Base-by-base conservation (phyloP, 2,797 vertebrate species). In the Oreochromis grahami region DNA sequence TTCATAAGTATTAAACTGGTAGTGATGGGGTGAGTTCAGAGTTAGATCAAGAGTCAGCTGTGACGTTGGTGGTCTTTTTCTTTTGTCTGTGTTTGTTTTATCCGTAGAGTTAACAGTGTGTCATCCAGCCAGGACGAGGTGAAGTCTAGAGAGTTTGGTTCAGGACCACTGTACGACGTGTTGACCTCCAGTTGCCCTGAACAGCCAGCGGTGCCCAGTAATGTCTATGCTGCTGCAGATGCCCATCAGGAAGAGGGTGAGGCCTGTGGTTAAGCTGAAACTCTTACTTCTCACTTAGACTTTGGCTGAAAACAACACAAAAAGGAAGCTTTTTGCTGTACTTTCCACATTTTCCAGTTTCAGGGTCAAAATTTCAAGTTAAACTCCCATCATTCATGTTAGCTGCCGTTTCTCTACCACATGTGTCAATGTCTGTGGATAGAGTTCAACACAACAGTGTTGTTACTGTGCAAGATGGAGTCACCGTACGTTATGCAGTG, bases 161-260 rank as follows among this genome's bases (percentile, higher is more conserved):
- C 95, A 93, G 96, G 96, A 96, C 96, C 95, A 55, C 95, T 97
- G 89, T 98, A 97, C 94, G 97, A 97, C 96, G 95, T 97, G 89
- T 97, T 97, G 91, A 93, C 96, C 94, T 96, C 97, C 90, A 97
- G 96, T 96, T 96, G 95, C 96, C 93, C 97, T 94, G 97, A 96
- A 94, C 97, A 97, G 95, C 97, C 97, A 92, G 97, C 96, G 86
- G 97, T 96, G 96, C 97, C 97, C 95, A 97, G 98, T 93, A 97
- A 98, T 97, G 97, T 97, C 97, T 97, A 97, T 96, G 85, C 96
- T 96, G 94, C 96, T 95, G 84, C 96, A 96, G 96, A 98, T 94
- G 86, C 96, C 96, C 97, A 98, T 96, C 97, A 98, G 94, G 97
- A 98, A 97, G 98, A 98, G 96, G 98, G 98, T 99, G 94, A 89